These are phyloP conservation scores for Molossus alvarezi DNA, from an alignment of 2,797 vertebrate species.

Conservation along the genomic window DNA sequence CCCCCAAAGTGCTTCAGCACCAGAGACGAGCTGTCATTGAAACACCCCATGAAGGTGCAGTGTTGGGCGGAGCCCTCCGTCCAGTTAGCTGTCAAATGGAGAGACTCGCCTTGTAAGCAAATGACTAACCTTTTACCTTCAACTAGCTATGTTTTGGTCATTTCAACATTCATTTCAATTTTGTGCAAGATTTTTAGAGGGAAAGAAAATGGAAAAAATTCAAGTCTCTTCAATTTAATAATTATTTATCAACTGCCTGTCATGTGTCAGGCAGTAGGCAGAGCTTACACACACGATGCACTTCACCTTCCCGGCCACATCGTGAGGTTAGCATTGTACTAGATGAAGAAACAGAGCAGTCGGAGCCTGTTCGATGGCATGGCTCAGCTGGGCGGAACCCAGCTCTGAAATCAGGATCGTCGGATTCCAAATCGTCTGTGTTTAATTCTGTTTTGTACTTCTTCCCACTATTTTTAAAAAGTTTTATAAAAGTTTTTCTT, in stretches of 20 bases:
- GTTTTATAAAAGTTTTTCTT: background rate
- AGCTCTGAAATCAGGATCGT: background rate
- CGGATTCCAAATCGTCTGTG: background rate
- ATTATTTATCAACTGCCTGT: background rate
- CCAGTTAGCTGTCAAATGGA: background rate
- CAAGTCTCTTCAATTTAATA: background rate
- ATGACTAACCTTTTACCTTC: background rate
- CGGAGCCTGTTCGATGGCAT: background rate
- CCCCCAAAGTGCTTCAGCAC: background rate
- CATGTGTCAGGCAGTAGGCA: background rate
- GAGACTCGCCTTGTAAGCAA: background rate
- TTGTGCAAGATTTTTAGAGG: slow-evolving; percentile 14
- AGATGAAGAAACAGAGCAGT: background rate
- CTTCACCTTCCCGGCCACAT: background rate
- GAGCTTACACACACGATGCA: rapidly evolving
- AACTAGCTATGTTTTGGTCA: background rate
- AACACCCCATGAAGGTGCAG: background rate
- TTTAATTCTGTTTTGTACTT: background rate
- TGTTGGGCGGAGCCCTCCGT: background rate
- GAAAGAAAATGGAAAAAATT: slow-evolving; percentile 10
- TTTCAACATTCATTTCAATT: background rate
- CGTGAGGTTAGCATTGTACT: background rate
- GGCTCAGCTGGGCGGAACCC: background rate
- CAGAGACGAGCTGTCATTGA: background rate
- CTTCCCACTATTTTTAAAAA: background rate